phyloP scores from a whole-genome alignment of 2,113 vertebrate genomes.

The Perca schrenkii region DNA sequence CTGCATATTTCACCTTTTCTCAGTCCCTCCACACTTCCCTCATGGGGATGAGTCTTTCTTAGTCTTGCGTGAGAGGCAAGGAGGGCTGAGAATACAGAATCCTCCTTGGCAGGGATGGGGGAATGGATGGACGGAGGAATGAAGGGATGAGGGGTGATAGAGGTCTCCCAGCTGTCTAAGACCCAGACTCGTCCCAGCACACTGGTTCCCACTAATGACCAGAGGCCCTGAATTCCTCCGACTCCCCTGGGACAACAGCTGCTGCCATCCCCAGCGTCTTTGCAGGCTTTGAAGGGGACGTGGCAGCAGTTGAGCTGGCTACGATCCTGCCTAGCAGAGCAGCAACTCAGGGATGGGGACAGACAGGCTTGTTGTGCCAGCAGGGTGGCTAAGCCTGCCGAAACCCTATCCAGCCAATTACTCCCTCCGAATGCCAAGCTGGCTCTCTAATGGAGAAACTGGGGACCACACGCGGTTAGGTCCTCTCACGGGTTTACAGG shows the following conservation, averaged over 20 bases:
- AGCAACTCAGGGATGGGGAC: slow-evolving; percentile 71
- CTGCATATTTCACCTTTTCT: slow-evolving; percentile 15
- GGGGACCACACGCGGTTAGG: slow-evolving; percentile 73
- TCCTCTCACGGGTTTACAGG: slow-evolving; percentile 68
- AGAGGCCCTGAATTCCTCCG: slow-evolving; percentile 72
- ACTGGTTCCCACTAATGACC: slow-evolving; percentile 84
- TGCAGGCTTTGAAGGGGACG: slow-evolving; percentile 78
- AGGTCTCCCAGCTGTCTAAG: slow-evolving; percentile 79
- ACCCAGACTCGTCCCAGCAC: slow-evolving; percentile 69
- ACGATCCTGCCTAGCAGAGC: slow-evolving; percentile 72
- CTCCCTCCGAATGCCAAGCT: slow-evolving; percentile 77
- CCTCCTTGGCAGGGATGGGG: slow-evolving; percentile 38
- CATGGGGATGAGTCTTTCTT: neutral
- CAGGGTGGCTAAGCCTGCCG: slow-evolving; percentile 82
- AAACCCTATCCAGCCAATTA: slow-evolving; percentile 85
- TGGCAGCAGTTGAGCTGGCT: slow-evolving; percentile 72
- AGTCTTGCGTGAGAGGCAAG: neutral
- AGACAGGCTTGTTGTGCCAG: slow-evolving; percentile 80
- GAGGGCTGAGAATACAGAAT: slow-evolving; percentile 40
- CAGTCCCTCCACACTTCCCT: neutral
- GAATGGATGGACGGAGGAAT: slow-evolving; percentile 44
- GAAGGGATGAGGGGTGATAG: slow-evolving; percentile 56
- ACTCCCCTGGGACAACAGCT: slow-evolving; percentile 82
- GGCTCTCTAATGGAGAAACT: slow-evolving; percentile 82
- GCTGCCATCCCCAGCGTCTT: slow-evolving; percentile 77